These are phyloP conservation scores for Ellobius talpinus DNA, from an alignment of 2,113 vertebrate species.

Conservation along the genomic window DNA sequence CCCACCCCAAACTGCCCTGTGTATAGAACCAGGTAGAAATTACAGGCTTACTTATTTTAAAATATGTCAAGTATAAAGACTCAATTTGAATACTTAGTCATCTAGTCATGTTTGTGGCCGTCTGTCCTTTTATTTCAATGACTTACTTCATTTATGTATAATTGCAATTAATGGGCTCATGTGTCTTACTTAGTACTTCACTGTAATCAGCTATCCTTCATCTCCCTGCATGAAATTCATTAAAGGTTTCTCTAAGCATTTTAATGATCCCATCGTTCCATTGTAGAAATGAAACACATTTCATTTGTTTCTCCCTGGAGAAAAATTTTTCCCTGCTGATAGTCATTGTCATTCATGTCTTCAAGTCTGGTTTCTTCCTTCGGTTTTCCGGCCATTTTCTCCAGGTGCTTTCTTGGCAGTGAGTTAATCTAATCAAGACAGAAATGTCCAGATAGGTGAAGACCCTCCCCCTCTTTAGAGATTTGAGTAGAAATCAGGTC, in stretches of 20 bases:
- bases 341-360: neutral
- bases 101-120: conserved; percentile 5
- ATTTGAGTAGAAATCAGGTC: neutral
- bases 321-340: neutral
- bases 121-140: neutral
- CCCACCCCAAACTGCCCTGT: neutral
- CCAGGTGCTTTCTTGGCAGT: neutral
- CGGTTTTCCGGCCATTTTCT: conserved; percentile 33
- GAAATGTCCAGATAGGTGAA: neutral
- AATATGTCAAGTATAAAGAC: neutral
- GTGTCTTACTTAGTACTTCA: neutral
- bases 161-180: neutral
- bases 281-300: neutral
- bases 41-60: neutral
- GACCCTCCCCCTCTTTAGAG: neutral
- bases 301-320: conserved; percentile 24
- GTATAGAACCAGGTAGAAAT: neutral
- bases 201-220: neutral
- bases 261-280: neutral
- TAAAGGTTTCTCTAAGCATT: neutral
- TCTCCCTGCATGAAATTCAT: neutral
- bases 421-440: neutral
- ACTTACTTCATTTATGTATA: neutral
- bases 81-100: neutral
- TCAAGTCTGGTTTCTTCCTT: neutral